Conservation (phyloP, 1,140 invertebrate genomes). For the Drosophila santomea region DNA sequence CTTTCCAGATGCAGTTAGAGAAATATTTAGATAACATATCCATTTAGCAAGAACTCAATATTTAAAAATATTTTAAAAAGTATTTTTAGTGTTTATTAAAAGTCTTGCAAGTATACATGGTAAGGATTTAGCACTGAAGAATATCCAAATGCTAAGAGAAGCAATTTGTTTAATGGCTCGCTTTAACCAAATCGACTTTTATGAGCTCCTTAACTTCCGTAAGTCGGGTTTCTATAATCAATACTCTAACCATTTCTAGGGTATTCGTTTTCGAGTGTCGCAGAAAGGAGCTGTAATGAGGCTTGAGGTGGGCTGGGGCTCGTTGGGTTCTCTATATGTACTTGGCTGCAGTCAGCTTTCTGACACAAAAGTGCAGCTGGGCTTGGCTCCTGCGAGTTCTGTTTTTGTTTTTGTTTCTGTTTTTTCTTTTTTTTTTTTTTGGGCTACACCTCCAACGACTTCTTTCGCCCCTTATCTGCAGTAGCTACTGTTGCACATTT, state of each 20-base stretch:
- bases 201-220: too few relatives aligned
- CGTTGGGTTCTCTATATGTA: constrained; percentile 29
- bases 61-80: too few relatives aligned
- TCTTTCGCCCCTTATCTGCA: constrained; percentile 35
- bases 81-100: too few relatives aligned
- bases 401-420: not conserved
- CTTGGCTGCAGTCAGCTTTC: constrained; percentile 46
- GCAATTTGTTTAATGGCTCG: too few relatives aligned
- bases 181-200: too few relatives aligned
- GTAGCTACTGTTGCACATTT: constrained; percentile 74
- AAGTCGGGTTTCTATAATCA: not conserved
- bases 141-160: too few relatives aligned
- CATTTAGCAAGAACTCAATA: too few relatives aligned
- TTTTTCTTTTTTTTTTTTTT: not conserved
- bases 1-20: constrained; percentile 33
- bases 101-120: too few relatives aligned
- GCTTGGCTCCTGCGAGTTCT: constrained; percentile 56
- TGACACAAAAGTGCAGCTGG: constrained; percentile 79
- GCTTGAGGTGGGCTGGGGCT: constrained; percentile 35
- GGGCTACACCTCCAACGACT: constrained; percentile 23
- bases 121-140: too few relatives aligned
- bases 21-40: too few relatives aligned
- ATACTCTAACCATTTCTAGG: not conserved
- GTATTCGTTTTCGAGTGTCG: constrained; percentile 16
- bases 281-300: constrained; percentile 62